Percentiles rank a stretch among this genome's conserved stretches.
Conservation (phyloP, 2,888 invertebrate species). For the Mylabris sibirica region DNA sequence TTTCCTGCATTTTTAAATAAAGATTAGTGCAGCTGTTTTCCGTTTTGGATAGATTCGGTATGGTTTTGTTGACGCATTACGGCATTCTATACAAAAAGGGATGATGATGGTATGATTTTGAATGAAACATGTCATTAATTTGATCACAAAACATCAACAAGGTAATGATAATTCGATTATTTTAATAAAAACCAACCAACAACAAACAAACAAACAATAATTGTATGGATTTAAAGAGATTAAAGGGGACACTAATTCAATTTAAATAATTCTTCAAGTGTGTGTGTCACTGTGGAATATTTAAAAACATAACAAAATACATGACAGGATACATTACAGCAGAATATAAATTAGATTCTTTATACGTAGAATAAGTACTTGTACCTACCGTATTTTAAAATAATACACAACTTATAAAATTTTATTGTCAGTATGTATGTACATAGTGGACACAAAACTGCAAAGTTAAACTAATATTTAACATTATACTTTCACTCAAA, state of each 20-base stretch:
- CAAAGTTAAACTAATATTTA: too few species aligned
- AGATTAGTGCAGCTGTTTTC: not conserved
- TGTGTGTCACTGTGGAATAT: not conserved
- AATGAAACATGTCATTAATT: not conserved
- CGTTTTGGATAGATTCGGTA: not conserved
- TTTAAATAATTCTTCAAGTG: not conserved
- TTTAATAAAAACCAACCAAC: not conserved
- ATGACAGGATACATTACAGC: not conserved
- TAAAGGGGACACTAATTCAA: not conserved
- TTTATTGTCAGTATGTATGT: too few species aligned
- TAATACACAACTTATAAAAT: too few species aligned
- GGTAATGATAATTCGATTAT: not conserved
- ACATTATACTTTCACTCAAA: too few species aligned
- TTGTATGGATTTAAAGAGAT: not conserved
- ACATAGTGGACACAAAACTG: too few species aligned
- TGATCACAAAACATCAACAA: not conserved
- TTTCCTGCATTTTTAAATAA: too few species aligned
- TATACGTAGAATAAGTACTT: too few species aligned
- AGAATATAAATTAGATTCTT: not conserved
- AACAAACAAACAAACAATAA: not conserved
- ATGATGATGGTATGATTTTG: slow-evolving; percentile 2
- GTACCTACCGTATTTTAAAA: too few species aligned
- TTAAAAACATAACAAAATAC: not conserved
- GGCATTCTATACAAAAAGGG: not conserved
- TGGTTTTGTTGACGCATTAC: not conserved